phyloP scores from a whole-genome alignment of 2,888 invertebrate species.

The Amphipoea oculea region DNA sequence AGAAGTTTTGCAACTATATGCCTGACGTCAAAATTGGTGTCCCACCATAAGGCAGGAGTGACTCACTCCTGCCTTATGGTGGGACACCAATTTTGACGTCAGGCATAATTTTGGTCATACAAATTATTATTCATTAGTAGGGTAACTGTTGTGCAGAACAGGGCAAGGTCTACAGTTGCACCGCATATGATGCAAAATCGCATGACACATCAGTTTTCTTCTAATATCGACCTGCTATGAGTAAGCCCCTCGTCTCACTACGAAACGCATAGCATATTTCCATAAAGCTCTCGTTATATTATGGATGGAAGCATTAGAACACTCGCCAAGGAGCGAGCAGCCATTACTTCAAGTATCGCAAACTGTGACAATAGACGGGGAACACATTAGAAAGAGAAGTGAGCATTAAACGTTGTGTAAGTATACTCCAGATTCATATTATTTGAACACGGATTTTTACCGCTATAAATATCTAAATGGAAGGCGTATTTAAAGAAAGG shows the following conservation, averaged over 20 bases:
- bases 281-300: slow-evolving; percentile 10
- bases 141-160: neutral
- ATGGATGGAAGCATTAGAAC: slow-evolving; percentile 23
- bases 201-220: neutral
- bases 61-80: neutral
- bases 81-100: neutral
- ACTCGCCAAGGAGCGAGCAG: slow-evolving; percentile 15
- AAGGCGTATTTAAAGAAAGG: neutral
- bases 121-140: neutral
- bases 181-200: neutral
- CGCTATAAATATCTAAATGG: neutral
- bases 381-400: slow-evolving; percentile 40
- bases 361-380: slow-evolving; percentile 44
- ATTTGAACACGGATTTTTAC: slow-evolving; percentile 26
- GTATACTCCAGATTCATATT: slow-evolving; percentile 21
- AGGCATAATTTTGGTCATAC: neutral
- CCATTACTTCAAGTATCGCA: slow-evolving; percentile 45
- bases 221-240: neutral
- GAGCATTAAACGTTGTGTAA: slow-evolving; percentile 32
- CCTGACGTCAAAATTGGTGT: too few species aligned
- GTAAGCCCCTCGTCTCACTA: neutral
- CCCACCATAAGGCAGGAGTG: too few species aligned
- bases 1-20: too few species aligned
- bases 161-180: neutral
- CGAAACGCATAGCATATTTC: slow-evolving; percentile 2